Conservation (phyloP, 2,797 vertebrate species). For the Neostethus bicornis region DNA sequence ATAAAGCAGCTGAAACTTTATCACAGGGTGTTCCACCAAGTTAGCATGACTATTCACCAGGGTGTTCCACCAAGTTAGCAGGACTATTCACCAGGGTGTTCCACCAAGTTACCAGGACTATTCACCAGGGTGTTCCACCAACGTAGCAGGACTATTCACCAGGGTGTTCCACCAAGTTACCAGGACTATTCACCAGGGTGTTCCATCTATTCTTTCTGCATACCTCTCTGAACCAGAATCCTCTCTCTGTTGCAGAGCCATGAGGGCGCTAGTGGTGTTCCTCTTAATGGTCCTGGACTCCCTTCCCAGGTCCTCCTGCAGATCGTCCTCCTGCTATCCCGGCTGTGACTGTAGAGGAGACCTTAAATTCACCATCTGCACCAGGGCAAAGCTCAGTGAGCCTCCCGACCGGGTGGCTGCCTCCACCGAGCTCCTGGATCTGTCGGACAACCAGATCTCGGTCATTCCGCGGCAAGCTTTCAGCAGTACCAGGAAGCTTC, state of each 20-base stretch:
- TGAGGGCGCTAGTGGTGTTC: constrained; percentile 51
- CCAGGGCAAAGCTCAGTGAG: constrained; percentile 52
- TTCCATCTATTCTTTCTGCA: too few species aligned
- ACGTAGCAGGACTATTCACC: too few species aligned
- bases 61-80: too few species aligned
- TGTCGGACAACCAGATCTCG: constrained; percentile 79
- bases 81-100: too few species aligned
- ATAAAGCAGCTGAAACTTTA: too few species aligned
- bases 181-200: too few species aligned
- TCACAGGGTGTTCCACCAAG: too few species aligned
- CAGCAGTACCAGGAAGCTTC: constrained; percentile 69
- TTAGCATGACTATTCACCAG: too few species aligned
- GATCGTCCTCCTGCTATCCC: constrained; percentile 45
- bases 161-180: too few species aligned
- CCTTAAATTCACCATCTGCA: constrained; percentile 78
- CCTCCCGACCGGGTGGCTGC: constrained; percentile 65
- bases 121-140: too few species aligned
- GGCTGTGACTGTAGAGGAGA: constrained; percentile 74
- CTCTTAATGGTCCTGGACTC: constrained; percentile 34
- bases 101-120: too few species aligned
- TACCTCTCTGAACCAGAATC: background rate
- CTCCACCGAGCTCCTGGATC: constrained; percentile 77
- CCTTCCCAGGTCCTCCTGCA: constrained; percentile 19
- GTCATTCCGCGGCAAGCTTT: constrained; percentile 59
- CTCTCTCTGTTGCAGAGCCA: constrained; percentile 23